Evolutionary conservation across 2,888 invertebrate species (phyloP), one percentile per base, ranked within the genome.

Genomic region (Eustalomyia histrio): DNA sequence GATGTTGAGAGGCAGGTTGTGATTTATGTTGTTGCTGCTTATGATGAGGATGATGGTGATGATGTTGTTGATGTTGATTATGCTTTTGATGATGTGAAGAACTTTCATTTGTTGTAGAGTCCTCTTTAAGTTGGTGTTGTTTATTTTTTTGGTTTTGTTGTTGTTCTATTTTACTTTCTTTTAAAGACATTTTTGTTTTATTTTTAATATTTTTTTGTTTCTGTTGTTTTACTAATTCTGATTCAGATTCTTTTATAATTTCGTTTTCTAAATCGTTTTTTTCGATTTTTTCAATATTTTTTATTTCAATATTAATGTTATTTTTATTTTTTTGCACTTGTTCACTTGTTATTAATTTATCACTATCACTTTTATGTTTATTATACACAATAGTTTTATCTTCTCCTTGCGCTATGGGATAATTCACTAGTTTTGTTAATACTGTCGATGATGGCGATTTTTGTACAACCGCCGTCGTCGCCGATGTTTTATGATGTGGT

Each of bases 251-350:
- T 50, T 55, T 57, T 58, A 76, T 57, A 60, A 52, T 10, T 83
- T 83, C 57, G 68, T 71, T 64, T 68, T 64, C 76, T 80, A 82
- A 73, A 76, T 69, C 82, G 76, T 79, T 82, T 75, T 63, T 75
- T 57, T 84, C 86, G 84, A 83, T 86, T 84, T 82, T 80, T 76
- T 86, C 83, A 82, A 80, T 86, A 85, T 85, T 87, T 84, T 85
- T 85, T 75, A 82, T 85, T 73, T 81, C 73, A 81, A 83, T 85
- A 39, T 81, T 76, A 73, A 76, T 67, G 68, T 83, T 76, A 75
- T 76, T 75, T 73, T 67, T 65, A 80, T 76, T 83, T 78, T 72
- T n/a, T 80, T 65, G 35, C 69, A 76, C 79, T 69, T 73, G 63
- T 76, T 71, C 79, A 75, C 83, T 83, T 84, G 79, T 67, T 80